Percentiles rank a stretch among this genome's conserved stretches.
These are phyloP conservation scores for Hypothenemus hampei DNA, from an alignment of 1,140 invertebrate genomes.

Conservation along the genomic window DNA sequence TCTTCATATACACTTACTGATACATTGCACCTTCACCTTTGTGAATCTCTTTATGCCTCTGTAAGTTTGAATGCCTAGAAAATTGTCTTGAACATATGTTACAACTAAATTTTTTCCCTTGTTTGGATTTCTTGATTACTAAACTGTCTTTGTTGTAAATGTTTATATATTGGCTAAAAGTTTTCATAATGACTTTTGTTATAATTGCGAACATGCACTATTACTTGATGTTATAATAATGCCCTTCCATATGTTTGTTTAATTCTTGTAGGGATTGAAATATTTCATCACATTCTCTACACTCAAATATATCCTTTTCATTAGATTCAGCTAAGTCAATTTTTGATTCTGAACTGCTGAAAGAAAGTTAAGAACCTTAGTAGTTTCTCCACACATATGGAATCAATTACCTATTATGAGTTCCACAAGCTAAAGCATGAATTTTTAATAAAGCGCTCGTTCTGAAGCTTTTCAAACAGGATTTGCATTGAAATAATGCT, in stretches of 20 bases:
- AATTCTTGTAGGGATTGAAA: conserved; percentile 5
- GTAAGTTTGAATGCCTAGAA: conserved; percentile 40
- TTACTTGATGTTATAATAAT: too few species aligned
- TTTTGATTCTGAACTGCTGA: too few species aligned
- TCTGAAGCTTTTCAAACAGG: conserved; percentile 10
- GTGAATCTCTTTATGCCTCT: conserved; percentile 40
- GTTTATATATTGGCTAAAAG: too few species aligned
- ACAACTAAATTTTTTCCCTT: conserved; percentile 30
- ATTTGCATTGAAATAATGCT: conserved; percentile 13
- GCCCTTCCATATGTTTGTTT: conserved; percentile 9
- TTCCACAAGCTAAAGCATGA: neutral
- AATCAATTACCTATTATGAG: neutral
- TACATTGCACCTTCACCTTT: conserved; percentile 33
- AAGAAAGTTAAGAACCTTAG: too few species aligned
- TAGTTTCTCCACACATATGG: too few species aligned
- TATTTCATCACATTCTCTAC: conserved; percentile 10
- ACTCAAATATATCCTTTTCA: conserved; percentile 7
- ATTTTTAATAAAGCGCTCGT: conserved; percentile 10
- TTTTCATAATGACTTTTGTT: too few species aligned
- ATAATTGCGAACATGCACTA: too few species aligned
- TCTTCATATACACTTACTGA: conserved; percentile 10
- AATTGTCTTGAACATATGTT: conserved; percentile 38
- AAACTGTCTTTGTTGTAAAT: too few species aligned
- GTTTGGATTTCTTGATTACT: too few species aligned
- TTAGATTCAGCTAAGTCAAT: too few species aligned